phyloP scores from a whole-genome alignment of 2,113 vertebrate genomes.

The Sinocyclocheilus grahami region DNA sequence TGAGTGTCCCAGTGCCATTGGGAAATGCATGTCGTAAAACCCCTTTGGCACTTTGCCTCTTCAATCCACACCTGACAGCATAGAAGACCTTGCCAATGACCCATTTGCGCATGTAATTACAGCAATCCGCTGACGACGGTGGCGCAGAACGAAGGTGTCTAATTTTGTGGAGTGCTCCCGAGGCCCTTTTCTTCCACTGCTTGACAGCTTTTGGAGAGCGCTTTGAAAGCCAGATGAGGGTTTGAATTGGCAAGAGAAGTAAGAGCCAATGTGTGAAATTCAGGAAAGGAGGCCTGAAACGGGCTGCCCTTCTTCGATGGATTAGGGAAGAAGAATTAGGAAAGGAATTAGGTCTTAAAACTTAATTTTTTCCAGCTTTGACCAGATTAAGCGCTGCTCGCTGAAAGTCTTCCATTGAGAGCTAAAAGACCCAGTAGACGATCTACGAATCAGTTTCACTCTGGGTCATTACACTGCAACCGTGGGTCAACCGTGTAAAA shows the following conservation, averaged over 20 bases:
- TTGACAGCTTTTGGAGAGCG: slow-evolving; percentile 37
- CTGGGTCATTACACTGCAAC: not conserved
- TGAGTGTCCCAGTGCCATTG: slow-evolving; percentile 21
- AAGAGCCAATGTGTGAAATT: slow-evolving; percentile 11
- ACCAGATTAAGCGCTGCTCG: slow-evolving; percentile 67
- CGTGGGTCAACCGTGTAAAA: not conserved
- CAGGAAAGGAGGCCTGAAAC: slow-evolving; percentile 54
- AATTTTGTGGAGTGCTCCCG: slow-evolving; percentile 44
- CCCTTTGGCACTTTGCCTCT: slow-evolving; percentile 41
- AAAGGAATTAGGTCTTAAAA: slow-evolving; percentile 69
- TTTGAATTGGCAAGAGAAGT: slow-evolving; percentile 19
- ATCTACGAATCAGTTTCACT: not conserved
- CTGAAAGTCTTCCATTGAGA: slow-evolving; percentile 42
- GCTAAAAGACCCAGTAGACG: not conserved
- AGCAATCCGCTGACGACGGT: slow-evolving; percentile 31
- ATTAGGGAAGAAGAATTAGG: slow-evolving; percentile 62
- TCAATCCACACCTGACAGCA: slow-evolving; percentile 42
- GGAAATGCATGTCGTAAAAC: slow-evolving; percentile 12
- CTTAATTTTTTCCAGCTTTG: slow-evolving; percentile 64
- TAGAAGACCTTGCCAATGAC: slow-evolving; percentile 35
- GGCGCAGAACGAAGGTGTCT: slow-evolving; percentile 39
- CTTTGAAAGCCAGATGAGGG: slow-evolving; percentile 33
- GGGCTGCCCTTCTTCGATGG: slow-evolving; percentile 63
- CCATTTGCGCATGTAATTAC: slow-evolving; percentile 57
- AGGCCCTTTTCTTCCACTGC: slow-evolving; percentile 29